Conservation (phyloP, 2,113 vertebrate genomes). For the Platichthys flesus region DNA sequence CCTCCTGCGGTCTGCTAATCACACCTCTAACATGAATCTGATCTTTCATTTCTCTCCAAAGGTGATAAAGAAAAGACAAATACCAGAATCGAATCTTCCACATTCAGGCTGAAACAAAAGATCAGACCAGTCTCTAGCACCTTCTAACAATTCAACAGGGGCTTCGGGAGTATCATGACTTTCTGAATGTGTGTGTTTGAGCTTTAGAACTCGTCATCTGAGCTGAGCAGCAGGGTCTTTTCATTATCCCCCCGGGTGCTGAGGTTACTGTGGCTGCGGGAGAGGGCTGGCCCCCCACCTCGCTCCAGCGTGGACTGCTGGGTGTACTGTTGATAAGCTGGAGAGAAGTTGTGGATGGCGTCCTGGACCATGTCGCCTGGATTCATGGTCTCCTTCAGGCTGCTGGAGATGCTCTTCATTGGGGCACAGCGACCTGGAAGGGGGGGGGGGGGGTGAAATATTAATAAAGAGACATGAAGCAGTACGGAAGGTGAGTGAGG, state of each 20-base stretch:
- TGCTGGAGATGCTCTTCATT: constrained; percentile 98
- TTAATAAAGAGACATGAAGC: not conserved
- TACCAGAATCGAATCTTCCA: constrained; percentile 17
- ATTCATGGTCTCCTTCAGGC: constrained; percentile 97
- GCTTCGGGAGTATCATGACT: not conserved
- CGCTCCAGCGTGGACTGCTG: constrained; percentile 94
- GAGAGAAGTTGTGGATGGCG: constrained; percentile 97
- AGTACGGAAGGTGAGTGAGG: too few relatives aligned
- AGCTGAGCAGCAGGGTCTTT: constrained; percentile 95
- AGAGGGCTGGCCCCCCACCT: constrained; percentile 80
- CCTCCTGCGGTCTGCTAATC: not conserved
- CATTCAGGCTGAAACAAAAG: constrained; percentile 18
- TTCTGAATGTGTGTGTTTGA: constrained; percentile 35
- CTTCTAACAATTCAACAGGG: too few relatives aligned
- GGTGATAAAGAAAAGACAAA: not conserved
- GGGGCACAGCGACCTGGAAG: constrained; percentile 90
- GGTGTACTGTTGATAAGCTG: constrained; percentile 97
- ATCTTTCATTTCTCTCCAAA: constrained; percentile 30
- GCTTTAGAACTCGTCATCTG: constrained; percentile 92
- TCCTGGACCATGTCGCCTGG: constrained; percentile 95
- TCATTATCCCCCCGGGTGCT: constrained; percentile 89
- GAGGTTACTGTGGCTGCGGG: constrained; percentile 88
- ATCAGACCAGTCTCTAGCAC: constrained; percentile 9
- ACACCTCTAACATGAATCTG: constrained; percentile 9
- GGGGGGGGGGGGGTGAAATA: not conserved